Conservation (phyloP, 2,797 vertebrate species). For the Enteromius fasciolatus region DNA sequence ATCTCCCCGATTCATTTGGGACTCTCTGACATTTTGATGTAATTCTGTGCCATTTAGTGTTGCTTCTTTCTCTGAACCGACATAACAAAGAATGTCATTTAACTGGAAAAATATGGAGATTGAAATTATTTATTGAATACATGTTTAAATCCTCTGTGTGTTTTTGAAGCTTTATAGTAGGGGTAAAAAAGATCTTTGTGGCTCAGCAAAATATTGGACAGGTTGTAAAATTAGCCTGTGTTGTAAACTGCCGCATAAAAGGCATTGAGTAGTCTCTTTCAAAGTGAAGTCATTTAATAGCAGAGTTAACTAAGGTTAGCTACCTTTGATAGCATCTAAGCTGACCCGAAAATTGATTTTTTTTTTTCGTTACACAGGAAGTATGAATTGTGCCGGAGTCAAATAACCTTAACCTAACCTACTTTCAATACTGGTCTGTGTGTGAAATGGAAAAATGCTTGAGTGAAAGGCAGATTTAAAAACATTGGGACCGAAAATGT, state of each 20-base stretch:
- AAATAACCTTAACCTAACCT: neutral
- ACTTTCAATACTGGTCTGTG: neutral
- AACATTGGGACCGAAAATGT: neutral
- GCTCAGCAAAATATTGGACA: neutral
- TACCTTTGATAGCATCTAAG: too few species aligned
- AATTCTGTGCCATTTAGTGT: conserved; percentile 52
- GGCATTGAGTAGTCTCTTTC: neutral
- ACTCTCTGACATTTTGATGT: conserved; percentile 55
- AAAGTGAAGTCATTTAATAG: neutral
- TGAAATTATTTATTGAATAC: conserved; percentile 22
- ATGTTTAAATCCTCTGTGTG: conserved; percentile 9
- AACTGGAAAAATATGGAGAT: conserved; percentile 59
- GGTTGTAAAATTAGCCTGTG: neutral
- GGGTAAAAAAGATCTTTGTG: neutral
- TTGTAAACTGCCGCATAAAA: neutral
- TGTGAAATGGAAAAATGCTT: neutral
- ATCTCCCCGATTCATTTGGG: conserved; percentile 46
- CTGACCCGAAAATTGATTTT: too few species aligned
- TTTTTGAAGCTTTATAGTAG: neutral
- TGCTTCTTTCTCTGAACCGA: conserved; percentile 39
- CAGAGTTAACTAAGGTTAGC: neutral
- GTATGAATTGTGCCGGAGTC: too few species aligned
- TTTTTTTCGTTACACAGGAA: too few species aligned
- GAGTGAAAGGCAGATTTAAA: neutral
- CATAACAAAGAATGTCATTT: conserved; percentile 47